Base-by-base conservation (phyloP, 64 coral and sea anemone genomes). In the Actinia tenebrosa region DNA sequence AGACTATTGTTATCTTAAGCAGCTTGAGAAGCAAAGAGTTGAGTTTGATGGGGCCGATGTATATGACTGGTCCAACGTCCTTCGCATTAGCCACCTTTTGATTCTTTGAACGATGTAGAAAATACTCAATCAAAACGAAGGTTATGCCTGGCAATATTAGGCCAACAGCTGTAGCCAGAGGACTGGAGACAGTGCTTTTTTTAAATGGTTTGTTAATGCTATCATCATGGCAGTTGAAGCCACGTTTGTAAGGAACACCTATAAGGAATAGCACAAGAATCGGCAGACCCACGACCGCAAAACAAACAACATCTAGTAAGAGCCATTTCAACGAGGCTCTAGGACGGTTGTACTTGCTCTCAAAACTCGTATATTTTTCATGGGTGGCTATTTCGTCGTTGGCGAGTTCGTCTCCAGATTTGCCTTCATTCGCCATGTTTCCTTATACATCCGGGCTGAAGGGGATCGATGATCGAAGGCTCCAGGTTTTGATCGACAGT, bases 131-230 rank as follows among this genome's bases (percentile, higher is more conserved):
- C 45, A 59, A 8, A 14, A 87, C 9, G 45, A 92, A 89, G 5
- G 84, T 22, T 13, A 92, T 19, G 9, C 75, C 91, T 15, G 96
- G 93, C 16, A 90, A 3, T 3, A 92, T 30, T 30, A 89, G 86
- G 16, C 90, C 88, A 6, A 92, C 86, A 62, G 83, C 88, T 19
- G 86, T 71, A 8, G 91, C 68, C 16, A 98, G 60, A 20, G 53
- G 43, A 22, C 52, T 85, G 10, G 92, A 87, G 10, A 98, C 78
- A 19, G 96, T 92, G 46, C 88, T 89, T 14, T 68, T n/a, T 80
- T 94, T 98, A 43, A 89, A 98, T 10, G 96, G 96, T 79, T 98
- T 98, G 45, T 89, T 95, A 68, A 98, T 98, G 61, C 80, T 92
- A 7, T 89, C 88, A 88, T 98, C 96, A 26, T 95, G 86, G 45